Conservation (phyloP, 1,140 invertebrate genomes). For the Camponotus floridanus region DNA sequence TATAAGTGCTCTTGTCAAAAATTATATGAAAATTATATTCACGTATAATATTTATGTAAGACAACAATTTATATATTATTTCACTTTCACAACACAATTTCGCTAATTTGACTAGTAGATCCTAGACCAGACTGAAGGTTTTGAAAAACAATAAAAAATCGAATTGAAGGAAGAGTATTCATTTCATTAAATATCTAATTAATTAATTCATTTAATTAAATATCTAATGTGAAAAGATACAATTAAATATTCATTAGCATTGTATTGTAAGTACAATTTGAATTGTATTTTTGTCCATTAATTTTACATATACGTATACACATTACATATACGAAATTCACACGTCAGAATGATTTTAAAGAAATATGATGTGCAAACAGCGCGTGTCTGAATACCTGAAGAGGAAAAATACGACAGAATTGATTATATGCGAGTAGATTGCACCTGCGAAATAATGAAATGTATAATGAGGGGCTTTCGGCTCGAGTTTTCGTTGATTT, state of each 20-base stretch:
- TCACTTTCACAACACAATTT: background rate
- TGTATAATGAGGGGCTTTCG: slow-evolving; percentile 69
- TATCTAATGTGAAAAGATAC: background rate
- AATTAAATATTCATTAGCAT: slow-evolving; percentile 7
- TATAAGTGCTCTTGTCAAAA: slow-evolving; percentile 16
- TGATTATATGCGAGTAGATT: slow-evolving; percentile 24
- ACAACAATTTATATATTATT: background rate
- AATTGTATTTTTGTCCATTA: background rate
- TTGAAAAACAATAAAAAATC: background rate
- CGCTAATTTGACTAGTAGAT: background rate
- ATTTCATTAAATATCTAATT: background rate
- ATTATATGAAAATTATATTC: slow-evolving; percentile 8
- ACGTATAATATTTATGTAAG: background rate
- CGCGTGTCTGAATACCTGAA: background rate
- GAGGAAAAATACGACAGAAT: slow-evolving; percentile 21
- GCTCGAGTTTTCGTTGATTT: slow-evolving; percentile 67
- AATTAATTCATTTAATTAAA: background rate
- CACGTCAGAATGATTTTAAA: slow-evolving; percentile 24
- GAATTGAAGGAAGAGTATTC: background rate
- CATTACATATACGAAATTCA: background rate
- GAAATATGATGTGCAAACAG: slow-evolving; percentile 3
- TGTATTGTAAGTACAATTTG: background rate
- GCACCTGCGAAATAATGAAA: slow-evolving; percentile 54
- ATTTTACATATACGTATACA: background rate
- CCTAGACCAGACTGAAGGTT: background rate